phyloP scores from a whole-genome alignment of 2,888 invertebrate genomes.

The Eupithecia dodoneata region DNA sequence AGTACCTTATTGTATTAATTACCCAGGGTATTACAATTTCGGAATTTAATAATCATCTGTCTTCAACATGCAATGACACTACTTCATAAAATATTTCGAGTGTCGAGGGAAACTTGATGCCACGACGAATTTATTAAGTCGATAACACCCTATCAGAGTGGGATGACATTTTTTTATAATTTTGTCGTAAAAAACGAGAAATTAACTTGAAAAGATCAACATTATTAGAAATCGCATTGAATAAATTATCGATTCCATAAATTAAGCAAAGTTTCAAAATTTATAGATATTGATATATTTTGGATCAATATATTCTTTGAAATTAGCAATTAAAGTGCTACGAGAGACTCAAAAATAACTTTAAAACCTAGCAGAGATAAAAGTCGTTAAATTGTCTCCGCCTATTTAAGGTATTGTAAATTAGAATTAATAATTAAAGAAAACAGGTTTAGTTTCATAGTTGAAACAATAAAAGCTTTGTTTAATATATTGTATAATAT shows the following conservation, averaged over 20 bases:
- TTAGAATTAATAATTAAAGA: background rate
- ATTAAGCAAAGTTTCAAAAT: slow-evolving; percentile 19
- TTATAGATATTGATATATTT: background rate
- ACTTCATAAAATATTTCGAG: background rate
- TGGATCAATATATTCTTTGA: background rate
- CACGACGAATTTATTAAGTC: background rate
- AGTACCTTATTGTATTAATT: no score
- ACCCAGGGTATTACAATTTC: background rate
- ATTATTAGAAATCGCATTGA: background rate
- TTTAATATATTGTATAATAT: background rate
- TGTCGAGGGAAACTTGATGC: background rate
- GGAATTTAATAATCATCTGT: no score
- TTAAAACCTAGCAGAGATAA: background rate
- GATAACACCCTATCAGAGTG: background rate
- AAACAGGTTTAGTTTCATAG: background rate
- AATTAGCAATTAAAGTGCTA: background rate
- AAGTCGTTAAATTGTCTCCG: background rate
- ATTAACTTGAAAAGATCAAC: background rate
- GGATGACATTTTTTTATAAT: background rate
- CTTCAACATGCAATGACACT: background rate
- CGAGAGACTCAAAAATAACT: background rate
- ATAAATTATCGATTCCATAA: background rate
- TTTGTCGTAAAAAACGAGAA: slow-evolving; percentile 1
- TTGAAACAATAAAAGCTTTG: background rate
- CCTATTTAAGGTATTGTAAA: background rate